phyloP scores from a whole-genome alignment of 2,113 vertebrate species.

The Vanacampus margaritifer region DNA sequence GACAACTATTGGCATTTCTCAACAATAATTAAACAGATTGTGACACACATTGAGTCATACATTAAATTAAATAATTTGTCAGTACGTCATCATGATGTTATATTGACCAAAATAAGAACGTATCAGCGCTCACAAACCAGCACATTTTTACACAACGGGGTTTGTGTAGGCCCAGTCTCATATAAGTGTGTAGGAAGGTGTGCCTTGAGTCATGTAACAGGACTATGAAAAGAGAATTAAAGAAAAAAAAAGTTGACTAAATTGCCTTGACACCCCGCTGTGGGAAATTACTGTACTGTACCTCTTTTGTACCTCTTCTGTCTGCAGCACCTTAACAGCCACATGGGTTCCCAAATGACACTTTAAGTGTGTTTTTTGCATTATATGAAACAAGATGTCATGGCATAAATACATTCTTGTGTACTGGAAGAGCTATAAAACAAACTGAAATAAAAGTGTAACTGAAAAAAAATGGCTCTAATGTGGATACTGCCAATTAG shows the following conservation, averaged over 20 bases:
- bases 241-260: not conserved
- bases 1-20: no score
- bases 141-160: constrained; percentile 15
- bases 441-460: not conserved
- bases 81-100: not conserved
- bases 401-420: not conserved
- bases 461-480: not conserved
- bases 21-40: not conserved
- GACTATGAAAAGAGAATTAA: not conserved
- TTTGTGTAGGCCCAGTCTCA: constrained; percentile 23
- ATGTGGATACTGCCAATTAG: no score
- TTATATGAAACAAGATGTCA: not conserved
- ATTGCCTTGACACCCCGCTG: not conserved
- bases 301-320: not conserved
- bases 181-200: constrained; percentile 34
- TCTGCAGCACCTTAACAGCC: not conserved
- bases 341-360: constrained; percentile 15
- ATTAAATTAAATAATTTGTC: not conserved
- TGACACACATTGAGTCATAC: not conserved
- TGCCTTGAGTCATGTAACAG: constrained; percentile 13
- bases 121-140: not conserved
- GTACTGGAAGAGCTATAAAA: not conserved
- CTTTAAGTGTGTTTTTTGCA: not conserved
- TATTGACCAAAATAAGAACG: not conserved
- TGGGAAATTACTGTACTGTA: not conserved